phyloP scores from a whole-genome alignment of 2,113 vertebrate species.

The Tragelaphus scriptus region DNA sequence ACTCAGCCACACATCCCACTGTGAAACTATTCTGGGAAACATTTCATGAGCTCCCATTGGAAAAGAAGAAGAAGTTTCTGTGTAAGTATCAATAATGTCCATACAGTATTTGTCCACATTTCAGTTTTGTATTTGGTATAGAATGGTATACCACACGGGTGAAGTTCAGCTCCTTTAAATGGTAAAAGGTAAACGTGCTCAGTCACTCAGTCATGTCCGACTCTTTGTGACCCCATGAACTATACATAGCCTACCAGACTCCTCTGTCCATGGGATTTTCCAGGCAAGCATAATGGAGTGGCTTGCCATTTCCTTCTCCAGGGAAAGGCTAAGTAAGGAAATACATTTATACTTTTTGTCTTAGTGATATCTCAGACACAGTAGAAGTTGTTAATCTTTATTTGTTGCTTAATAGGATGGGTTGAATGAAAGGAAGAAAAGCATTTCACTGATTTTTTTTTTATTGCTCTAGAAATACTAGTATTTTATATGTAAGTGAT shows the following conservation, averaged over 20 bases:
- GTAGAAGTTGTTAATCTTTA: neutral
- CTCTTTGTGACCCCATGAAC: neutral
- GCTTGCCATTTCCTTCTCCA: neutral
- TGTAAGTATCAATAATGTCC: constrained; percentile 79
- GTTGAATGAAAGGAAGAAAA: neutral
- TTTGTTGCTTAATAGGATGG: neutral
- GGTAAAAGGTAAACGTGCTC: neutral
- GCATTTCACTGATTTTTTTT: neutral
- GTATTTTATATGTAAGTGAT: neutral
- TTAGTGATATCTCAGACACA: neutral
- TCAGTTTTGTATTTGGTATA: neutral
- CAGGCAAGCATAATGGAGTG: neutral
- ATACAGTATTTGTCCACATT: neutral
- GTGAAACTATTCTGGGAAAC: constrained; percentile 97
- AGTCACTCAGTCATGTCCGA: neutral
- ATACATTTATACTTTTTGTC: neutral
- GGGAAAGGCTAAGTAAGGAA: neutral
- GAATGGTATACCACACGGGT: neutral
- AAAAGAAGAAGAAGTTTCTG: constrained; percentile 97
- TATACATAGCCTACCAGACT: neutral
- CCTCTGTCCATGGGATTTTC: neutral
- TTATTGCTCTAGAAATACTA: neutral
- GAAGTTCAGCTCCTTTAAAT: neutral
- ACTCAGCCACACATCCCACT: constrained; percentile 90
- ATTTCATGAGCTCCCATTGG: constrained; percentile 95